Conservation (phyloP, 2,888 invertebrate genomes). For the Apodemia zela region DNA sequence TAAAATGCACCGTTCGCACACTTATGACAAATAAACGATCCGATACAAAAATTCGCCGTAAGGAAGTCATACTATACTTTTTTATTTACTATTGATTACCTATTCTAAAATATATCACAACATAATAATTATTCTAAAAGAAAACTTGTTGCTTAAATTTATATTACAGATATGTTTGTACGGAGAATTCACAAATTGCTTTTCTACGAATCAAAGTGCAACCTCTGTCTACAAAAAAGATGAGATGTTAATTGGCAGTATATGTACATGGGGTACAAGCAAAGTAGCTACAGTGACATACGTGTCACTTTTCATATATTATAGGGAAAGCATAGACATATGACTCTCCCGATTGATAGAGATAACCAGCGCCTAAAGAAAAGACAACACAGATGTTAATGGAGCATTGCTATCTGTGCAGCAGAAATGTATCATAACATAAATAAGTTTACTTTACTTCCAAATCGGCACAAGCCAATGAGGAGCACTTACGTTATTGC, state of each 20-base stretch:
- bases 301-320: no score
- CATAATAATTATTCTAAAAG: slow-evolving; percentile 11
- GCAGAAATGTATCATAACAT: no score
- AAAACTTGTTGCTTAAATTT: slow-evolving; percentile 11
- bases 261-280: neutral
- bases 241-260: neutral
- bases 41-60: slow-evolving; percentile 3
- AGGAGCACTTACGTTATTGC: no score
- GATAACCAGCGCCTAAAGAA: no score
- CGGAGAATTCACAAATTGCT: slow-evolving; percentile 7
- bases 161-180: slow-evolving; percentile 15
- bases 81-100: slow-evolving; percentile 3
- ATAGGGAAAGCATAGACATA: no score
- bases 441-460: no score
- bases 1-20: neutral
- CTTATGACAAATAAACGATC: neutral
- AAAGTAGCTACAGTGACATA: neutral
- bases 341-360: no score
- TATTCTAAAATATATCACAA: slow-evolving; percentile 17
- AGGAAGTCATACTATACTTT: neutral
- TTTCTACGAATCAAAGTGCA: slow-evolving; percentile 4
- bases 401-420: no score
- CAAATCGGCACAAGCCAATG: no score
- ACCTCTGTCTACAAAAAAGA: neutral
- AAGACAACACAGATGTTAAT: no score